phyloP scores from a whole-genome alignment of 2,888 invertebrate genomes.

The Nesidiocoris tenuis region DNA sequence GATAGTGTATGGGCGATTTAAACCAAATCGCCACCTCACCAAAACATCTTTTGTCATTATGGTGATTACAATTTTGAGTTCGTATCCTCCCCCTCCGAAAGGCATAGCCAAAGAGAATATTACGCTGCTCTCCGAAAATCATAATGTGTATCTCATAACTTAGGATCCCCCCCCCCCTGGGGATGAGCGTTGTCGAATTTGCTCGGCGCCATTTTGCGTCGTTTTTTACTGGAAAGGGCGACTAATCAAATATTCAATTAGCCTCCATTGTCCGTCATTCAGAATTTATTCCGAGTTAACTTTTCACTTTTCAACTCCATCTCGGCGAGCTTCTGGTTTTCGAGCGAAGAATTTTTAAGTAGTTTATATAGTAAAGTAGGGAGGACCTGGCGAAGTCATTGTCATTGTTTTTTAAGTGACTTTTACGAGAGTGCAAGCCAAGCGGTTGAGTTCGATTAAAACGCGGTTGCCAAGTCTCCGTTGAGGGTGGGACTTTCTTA shows the following conservation, averaged over 20 bases:
- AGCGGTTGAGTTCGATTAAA: constrained; percentile 37
- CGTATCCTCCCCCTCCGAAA: too few species aligned
- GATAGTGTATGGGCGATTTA: too few species aligned
- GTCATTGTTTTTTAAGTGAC: constrained; percentile 37
- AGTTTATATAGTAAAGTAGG: neutral
- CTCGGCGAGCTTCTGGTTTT: neutral
- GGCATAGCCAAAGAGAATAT: too few species aligned
- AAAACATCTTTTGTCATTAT: too few species aligned
- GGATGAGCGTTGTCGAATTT: neutral
- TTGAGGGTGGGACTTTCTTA: neutral
- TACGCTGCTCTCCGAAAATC: too few species aligned
- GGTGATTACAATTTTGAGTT: too few species aligned
- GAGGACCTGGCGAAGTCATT: constrained; percentile 10
- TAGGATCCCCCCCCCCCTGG: too few species aligned
- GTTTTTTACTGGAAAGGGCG: neutral
- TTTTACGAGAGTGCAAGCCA: constrained; percentile 36
- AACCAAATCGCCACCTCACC: too few species aligned
- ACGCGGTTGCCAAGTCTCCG: neutral
- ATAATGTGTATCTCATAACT: too few species aligned
- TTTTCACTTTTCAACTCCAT: constrained; percentile 34
- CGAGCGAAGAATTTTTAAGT: constrained; percentile 18
- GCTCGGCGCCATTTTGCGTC: neutral
- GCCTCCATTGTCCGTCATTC: constrained; percentile 31
- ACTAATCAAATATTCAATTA: constrained; percentile 26
- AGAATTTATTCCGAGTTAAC: constrained; percentile 35